A percentile compares a stretch with the other conserved stretches of the same genome.
Evolutionary conservation across 2,113 vertebrate species (phyloP).

Genomic region (Mastomys natalensis): DNA sequence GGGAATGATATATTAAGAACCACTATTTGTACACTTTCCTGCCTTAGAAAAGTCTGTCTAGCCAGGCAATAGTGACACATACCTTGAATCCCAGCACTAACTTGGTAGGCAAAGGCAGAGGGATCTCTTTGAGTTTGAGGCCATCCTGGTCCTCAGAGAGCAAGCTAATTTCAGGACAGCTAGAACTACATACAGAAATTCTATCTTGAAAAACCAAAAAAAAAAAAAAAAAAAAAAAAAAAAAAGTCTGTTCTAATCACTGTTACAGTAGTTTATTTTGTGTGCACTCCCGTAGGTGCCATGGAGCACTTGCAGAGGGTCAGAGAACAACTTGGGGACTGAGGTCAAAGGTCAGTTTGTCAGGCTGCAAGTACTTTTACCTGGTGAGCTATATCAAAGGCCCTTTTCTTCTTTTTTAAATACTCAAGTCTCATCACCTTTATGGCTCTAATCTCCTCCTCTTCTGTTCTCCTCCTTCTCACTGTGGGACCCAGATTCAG

Average conservation of each 20-base stretch:
- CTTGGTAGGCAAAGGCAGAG: not conserved
- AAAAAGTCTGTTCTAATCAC: not conserved
- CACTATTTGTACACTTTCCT: not conserved
- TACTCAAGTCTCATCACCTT: slow-evolving; percentile 1
- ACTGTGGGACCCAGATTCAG: not conserved
- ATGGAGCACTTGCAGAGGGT: not conserved
- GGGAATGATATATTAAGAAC: not conserved
- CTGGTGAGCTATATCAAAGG: not conserved
- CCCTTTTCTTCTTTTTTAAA: not conserved
- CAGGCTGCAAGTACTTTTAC: not conserved
- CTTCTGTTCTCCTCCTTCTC: not conserved
- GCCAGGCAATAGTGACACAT: not conserved
- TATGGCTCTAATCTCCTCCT: not conserved
- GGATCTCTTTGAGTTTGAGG: not conserved
- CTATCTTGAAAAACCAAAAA: not conserved
- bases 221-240: no score
- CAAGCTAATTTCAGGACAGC: not conserved
- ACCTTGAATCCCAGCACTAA: not conserved
- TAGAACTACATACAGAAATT: not conserved
- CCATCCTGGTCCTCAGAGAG: not conserved
- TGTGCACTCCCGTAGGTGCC: not conserved
- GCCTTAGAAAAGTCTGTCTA: not conserved
- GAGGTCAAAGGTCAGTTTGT: not conserved
- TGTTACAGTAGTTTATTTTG: not conserved
- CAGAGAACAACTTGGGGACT: not conserved